phyloP scores from a whole-genome alignment of 92 coral and sea anemone species.

The Palythoa caribaeorum region DNA sequence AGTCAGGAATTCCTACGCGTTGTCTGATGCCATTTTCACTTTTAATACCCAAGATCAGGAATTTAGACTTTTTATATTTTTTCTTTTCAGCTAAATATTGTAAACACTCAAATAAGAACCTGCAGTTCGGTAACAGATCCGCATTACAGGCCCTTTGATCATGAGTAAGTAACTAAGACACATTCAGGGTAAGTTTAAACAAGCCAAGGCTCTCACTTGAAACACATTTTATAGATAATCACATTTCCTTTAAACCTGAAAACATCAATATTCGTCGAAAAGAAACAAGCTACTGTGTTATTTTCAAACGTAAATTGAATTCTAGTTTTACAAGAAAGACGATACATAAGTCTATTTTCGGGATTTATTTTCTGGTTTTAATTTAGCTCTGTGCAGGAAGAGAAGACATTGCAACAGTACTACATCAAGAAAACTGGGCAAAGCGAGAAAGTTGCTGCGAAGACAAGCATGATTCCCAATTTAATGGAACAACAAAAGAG shows the following conservation, averaged over 20 bases:
- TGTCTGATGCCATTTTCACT: background rate
- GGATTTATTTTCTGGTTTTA: no score
- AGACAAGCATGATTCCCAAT: no score
- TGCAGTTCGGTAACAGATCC: slow-evolving; percentile 31
- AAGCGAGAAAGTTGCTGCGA: no score
- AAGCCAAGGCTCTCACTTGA: no score
- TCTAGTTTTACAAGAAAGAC: no score
- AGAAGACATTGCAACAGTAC: background rate
- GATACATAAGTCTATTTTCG: no score
- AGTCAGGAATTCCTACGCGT: background rate
- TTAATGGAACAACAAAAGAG: no score
- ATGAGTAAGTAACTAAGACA: slow-evolving; percentile 4
- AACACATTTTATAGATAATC: no score
- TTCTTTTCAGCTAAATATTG: slow-evolving; percentile 8
- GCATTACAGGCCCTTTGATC: slow-evolving; percentile 9
- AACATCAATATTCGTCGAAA: no score
- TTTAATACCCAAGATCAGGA: background rate
- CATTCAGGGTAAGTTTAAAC: background rate
- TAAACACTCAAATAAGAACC: slow-evolving; percentile 4
- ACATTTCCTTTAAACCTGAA: no score
- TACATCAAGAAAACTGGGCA: background rate
- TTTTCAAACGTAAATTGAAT: no score
- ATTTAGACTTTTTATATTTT: background rate
- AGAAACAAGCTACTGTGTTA: no score
- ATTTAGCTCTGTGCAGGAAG: background rate